phyloP scores from a whole-genome alignment of 2,888 invertebrate genomes.

The Allygus modestus region DNA sequence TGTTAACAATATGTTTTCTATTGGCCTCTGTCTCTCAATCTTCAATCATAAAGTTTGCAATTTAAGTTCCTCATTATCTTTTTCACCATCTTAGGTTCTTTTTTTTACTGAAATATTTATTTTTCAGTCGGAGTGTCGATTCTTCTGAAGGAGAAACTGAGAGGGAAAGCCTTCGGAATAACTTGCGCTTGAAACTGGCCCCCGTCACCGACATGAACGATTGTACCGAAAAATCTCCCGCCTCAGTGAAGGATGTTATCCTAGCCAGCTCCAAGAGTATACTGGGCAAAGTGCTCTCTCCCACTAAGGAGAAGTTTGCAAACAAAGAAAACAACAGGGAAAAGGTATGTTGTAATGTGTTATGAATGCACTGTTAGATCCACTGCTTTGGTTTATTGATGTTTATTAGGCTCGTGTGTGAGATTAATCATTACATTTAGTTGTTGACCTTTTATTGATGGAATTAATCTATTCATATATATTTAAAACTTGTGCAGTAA shows the following conservation, averaged over 20 bases:
- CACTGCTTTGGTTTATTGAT: no score
- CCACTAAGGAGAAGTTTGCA: conserved; percentile 81
- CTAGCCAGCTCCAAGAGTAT: conserved; percentile 84
- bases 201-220: conserved; percentile 63
- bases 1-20: no score
- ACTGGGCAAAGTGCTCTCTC: conserved; percentile 86
- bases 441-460: no score
- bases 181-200: conserved; percentile 64
- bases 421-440: no score
- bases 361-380: no score
- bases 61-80: no score
- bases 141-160: conserved; percentile 71
- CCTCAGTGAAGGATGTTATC: conserved; percentile 82
- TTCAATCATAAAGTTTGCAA: no score
- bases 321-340: conserved; percentile 72
- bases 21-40: no score
- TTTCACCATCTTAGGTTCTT: no score
- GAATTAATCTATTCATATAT: no score
- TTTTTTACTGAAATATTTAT: background rate
- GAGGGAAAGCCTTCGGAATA: conserved; percentile 64
- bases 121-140: conserved; percentile 60
- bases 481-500: no score
- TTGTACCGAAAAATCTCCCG: conserved; percentile 67
- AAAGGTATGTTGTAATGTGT: conserved; percentile 9
- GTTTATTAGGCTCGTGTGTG: no score